Percentiles rank a stretch among this genome's conserved stretches.
These are phyloP conservation scores for Anagyrus pseudococci DNA, from an alignment of 2,888 invertebrate genomes.

Conservation along the genomic window DNA sequence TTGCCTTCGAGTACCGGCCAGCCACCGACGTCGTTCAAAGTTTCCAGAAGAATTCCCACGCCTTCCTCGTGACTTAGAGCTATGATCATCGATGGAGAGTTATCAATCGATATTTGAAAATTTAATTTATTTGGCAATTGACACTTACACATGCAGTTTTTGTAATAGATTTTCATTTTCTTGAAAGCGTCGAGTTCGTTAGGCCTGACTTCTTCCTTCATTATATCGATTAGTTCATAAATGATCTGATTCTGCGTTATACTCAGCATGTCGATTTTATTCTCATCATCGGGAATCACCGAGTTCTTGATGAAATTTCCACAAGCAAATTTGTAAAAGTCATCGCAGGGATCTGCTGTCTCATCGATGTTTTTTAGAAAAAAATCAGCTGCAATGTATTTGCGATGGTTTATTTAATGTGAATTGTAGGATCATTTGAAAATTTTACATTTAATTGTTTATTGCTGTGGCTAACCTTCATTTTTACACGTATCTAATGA, in stretches of 20 bases:
- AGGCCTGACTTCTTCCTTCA: too few relatives aligned
- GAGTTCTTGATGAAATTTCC: slow-evolving; percentile 74
- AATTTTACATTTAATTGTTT: too few relatives aligned
- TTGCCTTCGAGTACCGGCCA: slow-evolving; percentile 86
- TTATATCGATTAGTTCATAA: slow-evolving; percentile 53
- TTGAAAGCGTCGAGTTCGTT: slow-evolving; percentile 16
- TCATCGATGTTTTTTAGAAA: slow-evolving; percentile 76
- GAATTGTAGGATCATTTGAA: too few relatives aligned
- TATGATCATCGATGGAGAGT: slow-evolving; percentile 59
- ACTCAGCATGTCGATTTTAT: too few relatives aligned
- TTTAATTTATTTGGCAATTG: slow-evolving; percentile 47
- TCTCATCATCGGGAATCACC: slow-evolving; percentile 80
- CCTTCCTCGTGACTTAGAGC: slow-evolving; percentile 81
- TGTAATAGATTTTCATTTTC: slow-evolving; percentile 69
- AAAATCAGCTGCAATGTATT: slow-evolving; percentile 73
- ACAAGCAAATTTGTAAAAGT: slow-evolving; percentile 80
- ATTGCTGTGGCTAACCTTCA: too few relatives aligned
- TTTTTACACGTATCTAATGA: too few relatives aligned
- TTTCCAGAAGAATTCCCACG: slow-evolving; percentile 71
- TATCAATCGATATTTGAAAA: neutral
- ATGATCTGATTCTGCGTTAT: slow-evolving; percentile 65
- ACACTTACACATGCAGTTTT: slow-evolving; percentile 89
- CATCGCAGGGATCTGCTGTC: slow-evolving; percentile 75
- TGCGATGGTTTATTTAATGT: neutral
- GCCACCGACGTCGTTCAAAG: slow-evolving; percentile 79